phyloP scores from a whole-genome alignment of 2,888 invertebrate species.

The Adineta ricciae region DNA sequence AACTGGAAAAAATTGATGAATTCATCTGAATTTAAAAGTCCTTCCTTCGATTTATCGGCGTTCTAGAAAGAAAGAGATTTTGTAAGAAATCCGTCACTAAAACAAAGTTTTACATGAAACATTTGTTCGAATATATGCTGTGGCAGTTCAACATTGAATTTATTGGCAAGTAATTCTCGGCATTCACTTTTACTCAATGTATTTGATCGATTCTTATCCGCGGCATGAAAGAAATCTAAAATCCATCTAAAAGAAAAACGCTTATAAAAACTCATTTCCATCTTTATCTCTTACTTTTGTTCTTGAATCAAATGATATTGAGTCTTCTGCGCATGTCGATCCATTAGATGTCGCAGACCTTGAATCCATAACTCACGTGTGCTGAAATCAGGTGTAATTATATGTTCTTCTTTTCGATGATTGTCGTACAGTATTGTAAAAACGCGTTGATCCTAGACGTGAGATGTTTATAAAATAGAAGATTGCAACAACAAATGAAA shows the following conservation, averaged over 20 bases:
- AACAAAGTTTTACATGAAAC: neutral
- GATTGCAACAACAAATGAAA: neutral
- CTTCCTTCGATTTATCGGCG: neutral
- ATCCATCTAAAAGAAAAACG: neutral
- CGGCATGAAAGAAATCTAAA: neutral
- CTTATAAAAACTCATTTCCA: neutral
- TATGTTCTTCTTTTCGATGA: conserved; percentile 42
- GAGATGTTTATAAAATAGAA: neutral
- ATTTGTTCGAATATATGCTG: neutral
- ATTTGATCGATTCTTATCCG: neutral
- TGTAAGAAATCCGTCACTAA: too few relatives aligned
- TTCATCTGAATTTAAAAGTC: neutral
- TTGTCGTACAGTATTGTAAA: conserved; percentile 34
- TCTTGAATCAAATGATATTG: neutral
- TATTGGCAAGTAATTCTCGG: neutral
- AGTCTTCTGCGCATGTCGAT: conserved; percentile 25
- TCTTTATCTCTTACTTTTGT: neutral
- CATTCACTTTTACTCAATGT: neutral
- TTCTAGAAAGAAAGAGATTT: neutral
- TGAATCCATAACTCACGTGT: conserved; percentile 42
- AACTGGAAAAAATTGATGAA: neutral
- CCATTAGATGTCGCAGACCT: conserved; percentile 42
- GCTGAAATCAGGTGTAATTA: conserved; percentile 40
- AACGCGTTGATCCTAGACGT: neutral
- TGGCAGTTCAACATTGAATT: neutral